Evolutionary conservation across 2,888 invertebrate genomes (phyloP).

Genomic region (Saturnia japonica): DNA sequence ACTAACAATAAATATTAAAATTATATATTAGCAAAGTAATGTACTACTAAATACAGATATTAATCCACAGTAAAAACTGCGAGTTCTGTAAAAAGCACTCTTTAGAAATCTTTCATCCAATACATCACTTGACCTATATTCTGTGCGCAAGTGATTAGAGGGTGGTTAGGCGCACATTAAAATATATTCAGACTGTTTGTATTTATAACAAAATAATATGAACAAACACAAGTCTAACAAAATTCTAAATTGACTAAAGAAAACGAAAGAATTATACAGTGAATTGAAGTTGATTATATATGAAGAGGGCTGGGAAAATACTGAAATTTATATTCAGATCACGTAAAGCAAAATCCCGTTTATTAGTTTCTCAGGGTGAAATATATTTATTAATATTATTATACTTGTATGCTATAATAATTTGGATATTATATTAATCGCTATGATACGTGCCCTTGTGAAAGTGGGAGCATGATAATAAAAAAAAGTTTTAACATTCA

Average conservation of each 20-base stretch:
- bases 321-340: background rate
- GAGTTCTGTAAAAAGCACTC: background rate
- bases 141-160: background rate
- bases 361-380: background rate
- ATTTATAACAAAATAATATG: background rate
- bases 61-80: background rate
- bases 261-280: background rate
- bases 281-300: background rate
- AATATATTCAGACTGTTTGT: background rate
- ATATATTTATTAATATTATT: slow-evolving; percentile 3
- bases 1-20: background rate
- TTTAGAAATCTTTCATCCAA: background rate
- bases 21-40: background rate
- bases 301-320: background rate
- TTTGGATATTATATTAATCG: background rate
- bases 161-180: background rate
- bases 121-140: background rate
- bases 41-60: background rate
- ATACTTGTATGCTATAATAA: background rate
- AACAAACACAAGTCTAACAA: background rate
- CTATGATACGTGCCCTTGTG: background rate
- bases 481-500: too few species aligned
- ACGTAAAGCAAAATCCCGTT: slow-evolving; percentile 2
- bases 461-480: background rate
- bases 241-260: slow-evolving; percentile 6